phyloP scores from a whole-genome alignment of 2,797 vertebrate genomes.

The Gymnopithys bicolor region DNA sequence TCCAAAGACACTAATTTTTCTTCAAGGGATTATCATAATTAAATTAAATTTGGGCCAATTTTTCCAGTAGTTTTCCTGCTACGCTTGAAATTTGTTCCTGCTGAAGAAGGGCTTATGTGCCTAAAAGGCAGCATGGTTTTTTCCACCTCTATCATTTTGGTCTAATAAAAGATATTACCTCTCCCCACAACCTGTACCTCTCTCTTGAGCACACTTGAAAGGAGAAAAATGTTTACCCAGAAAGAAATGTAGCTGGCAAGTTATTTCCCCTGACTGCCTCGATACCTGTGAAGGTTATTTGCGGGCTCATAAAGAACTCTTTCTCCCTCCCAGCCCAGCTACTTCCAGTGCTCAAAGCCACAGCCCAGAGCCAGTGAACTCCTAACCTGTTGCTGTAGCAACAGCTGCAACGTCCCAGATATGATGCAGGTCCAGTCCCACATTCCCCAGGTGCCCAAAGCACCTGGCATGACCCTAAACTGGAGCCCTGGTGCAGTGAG shows the following conservation, averaged over 20 bases:
- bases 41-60: not conserved
- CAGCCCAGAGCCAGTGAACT: not conserved
- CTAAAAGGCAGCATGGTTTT: slow-evolving; percentile 15
- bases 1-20: not conserved
- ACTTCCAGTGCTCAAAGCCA: not conserved
- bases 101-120: not conserved
- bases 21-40: slow-evolving; percentile 5
- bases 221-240: slow-evolving; percentile 35
- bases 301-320: slow-evolving; percentile 25
- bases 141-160: slow-evolving; percentile 31
- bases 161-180: slow-evolving; percentile 59
- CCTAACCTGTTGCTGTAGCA: not conserved
- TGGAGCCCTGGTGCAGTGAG: not conserved
- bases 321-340: slow-evolving; percentile 8
- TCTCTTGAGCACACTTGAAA: slow-evolving; percentile 58
- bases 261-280: slow-evolving; percentile 55
- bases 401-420: not conserved
- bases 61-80: not conserved
- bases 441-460: not conserved
- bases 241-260: slow-evolving; percentile 33
- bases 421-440: not conserved
- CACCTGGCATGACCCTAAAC: not conserved
- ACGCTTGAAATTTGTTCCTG: not conserved
- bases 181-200: not conserved
- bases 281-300: not conserved